Base-by-base conservation (phyloP, 2,797 vertebrate species). In the Enteromius mattozi region DNA sequence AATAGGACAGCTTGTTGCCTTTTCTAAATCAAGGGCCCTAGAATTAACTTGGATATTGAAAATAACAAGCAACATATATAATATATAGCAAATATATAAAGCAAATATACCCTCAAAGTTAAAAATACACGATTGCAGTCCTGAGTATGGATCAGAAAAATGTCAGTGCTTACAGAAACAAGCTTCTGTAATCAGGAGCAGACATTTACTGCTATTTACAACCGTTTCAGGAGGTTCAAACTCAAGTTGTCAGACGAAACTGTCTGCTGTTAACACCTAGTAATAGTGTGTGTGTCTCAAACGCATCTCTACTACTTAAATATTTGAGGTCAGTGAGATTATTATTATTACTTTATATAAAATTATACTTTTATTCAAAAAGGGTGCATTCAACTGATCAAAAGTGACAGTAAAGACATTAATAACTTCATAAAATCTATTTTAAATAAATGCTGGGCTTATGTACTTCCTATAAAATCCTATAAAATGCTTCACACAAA, bases 1-100 rank as follows among this genome's bases (percentile, higher is more conserved):
- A 82, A 82, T 65, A 75, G 30, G 21, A 61, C 40, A 21, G 71
- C 42, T 82, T 75, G 61, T 72, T 72, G 80, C 71, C 56, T 66
- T 63, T 65, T 82, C 37, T 76, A 35, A 65, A 76, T 66, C 45
- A 76, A 47, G 42, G 5, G 45, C 71, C 21, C n/a, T 82, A 27
- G 59, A 66, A 77, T 77, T 66, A 54, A 40, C 33, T 56, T 76
- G 16, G 47, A 76, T 76, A 54, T 17, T 54, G 14, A 42, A 37
- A 69, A 81, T 14, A 30, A 59, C 17, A 27, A 6, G 37, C 27
- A n/a, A 72, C n/a, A 24, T 47, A 33, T 47, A 61, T 59, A 45
- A 63, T 27, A 27, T 27, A 27, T 27, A 27, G 27, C 27, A 4
- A 56, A 61, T 63, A n/a, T 33, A 81, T 72, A 33, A 14, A 17